phyloP scores from a whole-genome alignment of 2,113 vertebrate species.

The Rhinichthys klamathensis region DNA sequence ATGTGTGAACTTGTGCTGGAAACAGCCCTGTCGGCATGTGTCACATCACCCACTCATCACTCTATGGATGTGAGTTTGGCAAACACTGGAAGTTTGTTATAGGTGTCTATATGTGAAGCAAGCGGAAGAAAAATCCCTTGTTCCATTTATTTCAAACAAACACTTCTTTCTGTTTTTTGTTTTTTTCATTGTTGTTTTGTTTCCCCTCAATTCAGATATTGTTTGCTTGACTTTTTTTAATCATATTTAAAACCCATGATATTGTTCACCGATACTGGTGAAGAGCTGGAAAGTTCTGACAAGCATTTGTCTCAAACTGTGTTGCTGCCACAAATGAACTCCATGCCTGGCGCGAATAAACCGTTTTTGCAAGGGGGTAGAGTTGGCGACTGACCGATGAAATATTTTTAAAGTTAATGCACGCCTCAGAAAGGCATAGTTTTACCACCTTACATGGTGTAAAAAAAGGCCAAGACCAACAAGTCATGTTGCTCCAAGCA shows the following conservation, averaged over 20 bases:
- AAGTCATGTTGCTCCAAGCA: slow-evolving; percentile 13
- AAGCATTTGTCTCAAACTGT: neutral
- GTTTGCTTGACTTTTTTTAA: slow-evolving; percentile 33
- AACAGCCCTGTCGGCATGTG: slow-evolving; percentile 58
- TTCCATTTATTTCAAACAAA: slow-evolving; percentile 78
- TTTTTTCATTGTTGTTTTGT: slow-evolving; percentile 35
- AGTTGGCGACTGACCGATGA: slow-evolving; percentile 5
- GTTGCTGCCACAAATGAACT: neutral
- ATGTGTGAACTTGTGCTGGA: slow-evolving; percentile 44
- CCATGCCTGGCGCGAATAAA: neutral
- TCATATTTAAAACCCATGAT: slow-evolving; percentile 36
- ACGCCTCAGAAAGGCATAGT: neutral
- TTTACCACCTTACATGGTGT: neutral
- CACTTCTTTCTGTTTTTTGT: slow-evolving; percentile 69
- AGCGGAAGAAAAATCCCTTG: slow-evolving; percentile 79
- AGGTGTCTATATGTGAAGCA: slow-evolving; percentile 93
- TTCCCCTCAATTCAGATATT: slow-evolving; percentile 40
- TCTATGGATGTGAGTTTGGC: slow-evolving; percentile 65
- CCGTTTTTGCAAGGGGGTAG: neutral
- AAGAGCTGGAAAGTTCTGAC: slow-evolving; percentile 9
- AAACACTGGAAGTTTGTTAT: slow-evolving; percentile 98
- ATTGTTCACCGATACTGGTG: neutral
- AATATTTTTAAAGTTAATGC: neutral
- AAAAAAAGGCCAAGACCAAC: slow-evolving; percentile 4
- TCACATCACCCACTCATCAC: slow-evolving; percentile 65